Evolutionary conservation across 2,888 invertebrate species (phyloP), one percentile per base, ranked within the genome.

Genomic region (Diarsia dahlii): DNA sequence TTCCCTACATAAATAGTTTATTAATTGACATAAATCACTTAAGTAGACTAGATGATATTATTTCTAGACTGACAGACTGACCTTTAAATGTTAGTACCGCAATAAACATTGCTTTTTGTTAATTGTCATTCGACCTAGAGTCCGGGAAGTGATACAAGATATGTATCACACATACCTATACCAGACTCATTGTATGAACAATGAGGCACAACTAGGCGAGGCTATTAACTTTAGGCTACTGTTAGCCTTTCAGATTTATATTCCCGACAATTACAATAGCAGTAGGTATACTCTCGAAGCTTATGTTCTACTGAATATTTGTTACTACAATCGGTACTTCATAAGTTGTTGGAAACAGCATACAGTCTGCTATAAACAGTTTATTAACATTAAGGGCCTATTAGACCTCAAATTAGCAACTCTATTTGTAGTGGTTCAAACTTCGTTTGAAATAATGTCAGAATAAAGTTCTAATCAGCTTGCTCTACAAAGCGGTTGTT

Each of bases 91-190:
- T 28, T 56, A 70, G 58, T 69, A 39, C 0, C 15, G 0, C 8
- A 28, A 23, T 18, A 62, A 52, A n/a, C 18, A 65, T 34, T 10
- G n/a, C 23, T 70, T 82, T 83, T 74, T 74, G 45, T 58, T 18
- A 62, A 23, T 71, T 60, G 46, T 80, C 48, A 48, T 69, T 48
- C 52, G 84, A 69, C 69, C 71, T 69, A 76, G 58, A 75, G 56
- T 52, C 52, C 45, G 48, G 65, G 66, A 71, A 71, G 68, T 80
- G 80, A 54, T 34, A n/a, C 28, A 45, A 46, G 84, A 84, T 79
- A 79, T n/a, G 56, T 71, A 74, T 74, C 70, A 74, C 28, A 63
- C n/a, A 52, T 45, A 63, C n/a, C 46, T 45, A 20, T 10, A 28
- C 34, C 28, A 77, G 58, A 56, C 34, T 13, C 63, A 71, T 84